These are phyloP conservation scores for Tachysurus vachellii DNA, from an alignment of 2,113 vertebrate species.

Conservation along the genomic window DNA sequence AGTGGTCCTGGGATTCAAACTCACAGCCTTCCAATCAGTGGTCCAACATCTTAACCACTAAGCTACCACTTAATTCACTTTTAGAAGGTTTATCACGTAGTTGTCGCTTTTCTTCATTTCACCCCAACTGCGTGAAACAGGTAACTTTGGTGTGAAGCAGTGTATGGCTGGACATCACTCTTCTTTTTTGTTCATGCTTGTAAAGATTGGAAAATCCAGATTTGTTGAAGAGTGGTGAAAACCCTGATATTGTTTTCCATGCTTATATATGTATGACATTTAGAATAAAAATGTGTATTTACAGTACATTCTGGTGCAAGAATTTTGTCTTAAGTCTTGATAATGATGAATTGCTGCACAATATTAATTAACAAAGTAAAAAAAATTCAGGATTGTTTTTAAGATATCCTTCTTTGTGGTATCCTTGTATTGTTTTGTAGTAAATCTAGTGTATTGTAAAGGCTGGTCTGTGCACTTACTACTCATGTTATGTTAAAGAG, in stretches of 20 bases:
- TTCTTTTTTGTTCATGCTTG: background rate
- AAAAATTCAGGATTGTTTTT: background rate
- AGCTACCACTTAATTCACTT: too few relatives aligned
- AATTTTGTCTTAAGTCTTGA: background rate
- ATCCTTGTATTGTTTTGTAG: background rate
- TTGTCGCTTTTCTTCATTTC: too few relatives aligned
- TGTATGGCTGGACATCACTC: background rate
- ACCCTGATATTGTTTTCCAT: background rate
- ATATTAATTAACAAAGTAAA: background rate
- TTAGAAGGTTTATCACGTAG: too few relatives aligned
- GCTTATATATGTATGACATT: background rate
- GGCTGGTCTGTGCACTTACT: background rate
- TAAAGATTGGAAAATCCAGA: background rate
- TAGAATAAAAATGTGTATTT: background rate
- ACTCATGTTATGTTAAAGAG: constrained; percentile 20
- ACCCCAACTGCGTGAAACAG: too few relatives aligned
- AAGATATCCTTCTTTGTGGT: background rate
- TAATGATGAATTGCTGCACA: background rate
- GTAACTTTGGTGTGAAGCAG: background rate
- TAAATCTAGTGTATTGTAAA: background rate
- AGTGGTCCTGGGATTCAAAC: too few relatives aligned
- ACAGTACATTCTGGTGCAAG: background rate
- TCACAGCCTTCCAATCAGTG: too few relatives aligned
- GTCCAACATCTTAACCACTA: too few relatives aligned
- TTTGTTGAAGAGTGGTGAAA: background rate